Evolutionary conservation across 2,797 vertebrate species (phyloP).

Genomic region (Pogonophryne albipinna): DNA sequence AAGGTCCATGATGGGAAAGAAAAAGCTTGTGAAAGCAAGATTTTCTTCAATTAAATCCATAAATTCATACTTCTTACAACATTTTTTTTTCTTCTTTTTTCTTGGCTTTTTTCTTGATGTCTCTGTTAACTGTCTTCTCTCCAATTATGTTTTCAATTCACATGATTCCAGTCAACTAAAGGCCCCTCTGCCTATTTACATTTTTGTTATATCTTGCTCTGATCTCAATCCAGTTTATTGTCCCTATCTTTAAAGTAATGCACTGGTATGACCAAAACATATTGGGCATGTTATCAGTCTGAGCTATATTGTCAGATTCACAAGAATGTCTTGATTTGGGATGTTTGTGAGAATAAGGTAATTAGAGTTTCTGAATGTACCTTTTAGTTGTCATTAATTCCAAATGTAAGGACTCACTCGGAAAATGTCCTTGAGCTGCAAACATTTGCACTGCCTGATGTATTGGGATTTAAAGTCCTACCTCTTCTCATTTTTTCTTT

Average conservation of each 20-base stretch:
- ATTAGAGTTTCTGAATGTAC: neutral
- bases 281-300: neutral
- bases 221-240: slow-evolving; percentile 46
- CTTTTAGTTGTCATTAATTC: neutral
- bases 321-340: too few relatives aligned
- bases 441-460: neutral
- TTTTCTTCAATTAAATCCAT: neutral
- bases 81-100: slow-evolving; percentile 15
- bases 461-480: slow-evolving; percentile 5
- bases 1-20: neutral
- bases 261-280: neutral
- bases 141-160: slow-evolving; percentile 26
- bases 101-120: slow-evolving; percentile 33
- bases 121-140: slow-evolving; percentile 36
- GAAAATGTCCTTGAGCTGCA: neutral
- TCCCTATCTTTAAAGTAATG: slow-evolving; percentile 21
- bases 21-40: neutral
- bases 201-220: slow-evolving; percentile 57
- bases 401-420: neutral
- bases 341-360: neutral
- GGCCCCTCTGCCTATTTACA: slow-evolving; percentile 52
- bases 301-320: neutral
- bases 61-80: slow-evolving; percentile 42
- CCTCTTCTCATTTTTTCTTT: neutral
- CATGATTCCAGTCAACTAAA: slow-evolving; percentile 35